Evolutionary conservation across 2,113 vertebrate genomes (phyloP).

Genomic region (Synodontis membranacea): DNA sequence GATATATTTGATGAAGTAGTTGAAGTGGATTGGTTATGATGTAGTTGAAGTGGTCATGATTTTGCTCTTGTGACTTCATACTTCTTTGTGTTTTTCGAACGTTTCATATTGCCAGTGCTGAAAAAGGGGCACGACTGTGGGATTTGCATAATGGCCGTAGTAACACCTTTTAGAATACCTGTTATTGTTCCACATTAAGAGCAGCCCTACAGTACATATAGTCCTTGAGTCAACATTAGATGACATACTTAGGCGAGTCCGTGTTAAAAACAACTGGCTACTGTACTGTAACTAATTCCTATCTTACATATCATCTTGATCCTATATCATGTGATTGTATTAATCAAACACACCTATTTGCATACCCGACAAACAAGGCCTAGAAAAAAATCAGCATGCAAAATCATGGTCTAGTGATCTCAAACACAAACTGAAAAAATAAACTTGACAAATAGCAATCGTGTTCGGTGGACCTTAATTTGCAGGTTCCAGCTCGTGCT

Average conservation of each 20-base stretch:
- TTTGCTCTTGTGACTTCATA: no score
- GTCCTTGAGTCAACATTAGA: not conserved
- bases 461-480: not conserved
- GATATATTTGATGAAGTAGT: no score
- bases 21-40: no score
- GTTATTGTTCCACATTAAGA: not conserved
- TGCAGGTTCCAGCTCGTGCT: not conserved
- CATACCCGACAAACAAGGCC: not conserved
- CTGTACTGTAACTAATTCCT: not conserved
- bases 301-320: not conserved
- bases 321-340: not conserved
- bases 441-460: not conserved
- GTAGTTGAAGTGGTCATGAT: no score
- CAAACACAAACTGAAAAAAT: not conserved
- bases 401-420: not conserved
- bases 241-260: not conserved
- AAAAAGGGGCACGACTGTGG: not conserved
- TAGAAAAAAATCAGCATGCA: not conserved
- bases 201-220: not conserved
- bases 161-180: not conserved
- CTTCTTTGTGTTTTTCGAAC: no score
- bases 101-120: no score
- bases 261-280: not conserved
- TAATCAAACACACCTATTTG: not conserved
- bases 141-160: not conserved